Base-by-base conservation (phyloP, 2,888 invertebrate genomes). In the Gari tellinella region DNA sequence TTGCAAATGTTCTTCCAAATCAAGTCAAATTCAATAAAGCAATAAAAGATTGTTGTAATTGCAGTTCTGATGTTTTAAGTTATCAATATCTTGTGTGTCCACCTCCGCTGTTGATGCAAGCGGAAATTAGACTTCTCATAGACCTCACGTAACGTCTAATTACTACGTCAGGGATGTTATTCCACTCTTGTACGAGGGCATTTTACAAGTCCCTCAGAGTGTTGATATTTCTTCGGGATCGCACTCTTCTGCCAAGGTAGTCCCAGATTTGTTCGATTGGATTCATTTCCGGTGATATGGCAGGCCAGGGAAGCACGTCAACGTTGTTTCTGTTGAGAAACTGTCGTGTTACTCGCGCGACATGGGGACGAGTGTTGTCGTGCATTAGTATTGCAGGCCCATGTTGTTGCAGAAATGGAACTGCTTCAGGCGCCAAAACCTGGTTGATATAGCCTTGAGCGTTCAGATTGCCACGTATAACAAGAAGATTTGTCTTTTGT, bases 261-360 rank as follows among this genome's bases (percentile, higher is more conserved):
- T 67, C 60, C 67, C 60, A 60, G 40, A 51, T 51, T 41, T 56
- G 61, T 23, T 68, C 62, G n/a, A 55, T 52, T 15, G 41, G 56
- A 25, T 56, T 58, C 45, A 58, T 58, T 26, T 58, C 25, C 31
- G 41, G 68, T 5, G 61, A 68, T 10, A 56, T 25, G 7, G 61
- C 43, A 26, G 68, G 68, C 55, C 61, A 61, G 41, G 40, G 38
- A 19, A 67, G 43, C 17, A 41, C 41, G 55, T 53, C 38, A 43
- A 61, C 31, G 26, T 52, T 68, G 48, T 45, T 48, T 25, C 45
- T 40, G 40, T 52, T 52, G 21, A 68, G 46, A 21, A 41, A 60
- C 21, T 48, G 8, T n/a, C 23, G 49, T 26, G 40, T 61, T 14
- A 67, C 17, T 41, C 66, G 26, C 12, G 58, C 58, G 7, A 15